Evolutionary conservation across 1,140 invertebrate genomes (phyloP), one percentile per base, ranked within the genome.

Genomic region (Macrocentrus cingulum): DNA sequence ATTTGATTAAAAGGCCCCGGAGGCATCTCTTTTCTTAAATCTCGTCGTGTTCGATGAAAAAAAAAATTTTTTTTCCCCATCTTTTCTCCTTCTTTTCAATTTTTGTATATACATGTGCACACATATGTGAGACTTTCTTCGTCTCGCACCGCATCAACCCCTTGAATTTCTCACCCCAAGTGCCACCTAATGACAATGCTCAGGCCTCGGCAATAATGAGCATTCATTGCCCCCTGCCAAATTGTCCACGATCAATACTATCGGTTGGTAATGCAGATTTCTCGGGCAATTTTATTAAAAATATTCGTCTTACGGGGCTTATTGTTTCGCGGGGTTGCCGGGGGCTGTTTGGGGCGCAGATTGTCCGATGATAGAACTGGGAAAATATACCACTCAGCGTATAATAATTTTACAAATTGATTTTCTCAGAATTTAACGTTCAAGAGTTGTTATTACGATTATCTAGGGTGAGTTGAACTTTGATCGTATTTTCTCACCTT

Each of bases 1-100:
- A 77, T 78, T 77, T 74, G 70, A 77, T 79, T 76, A 78, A 67
- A n/a, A 66, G 61, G 60, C 56, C 64, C 61, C 56, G 55, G 59
- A 63, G 60, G 62, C 66, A 60, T 71, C 62, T 63, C 64, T 62
- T 59, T 68, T 59, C 61, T 53, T 59, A 56, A 67, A 51, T 58
- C 56, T 42, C 55, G 13, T 13, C 25, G 50, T 41, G 23, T 36
- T 22, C 19, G 20, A 1, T n/a, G 50, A 15, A 34, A 13, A 39
- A 39, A 36, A 18, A 11, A 13, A n/a, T 36, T 51, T 52, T 45
- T 44, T 23, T 50, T n/a, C 11, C 19, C 2, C 29, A 32, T 34
- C 51, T 56, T 50, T 60, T 59, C 52, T 45, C 20, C 11, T n/a
- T 51, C 20, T 41, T 20, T 18, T 46, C 0, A 2, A 22, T 53